Evolutionary conservation across 2,888 invertebrate species (phyloP).

Genomic region (Cosmia pyralina): DNA sequence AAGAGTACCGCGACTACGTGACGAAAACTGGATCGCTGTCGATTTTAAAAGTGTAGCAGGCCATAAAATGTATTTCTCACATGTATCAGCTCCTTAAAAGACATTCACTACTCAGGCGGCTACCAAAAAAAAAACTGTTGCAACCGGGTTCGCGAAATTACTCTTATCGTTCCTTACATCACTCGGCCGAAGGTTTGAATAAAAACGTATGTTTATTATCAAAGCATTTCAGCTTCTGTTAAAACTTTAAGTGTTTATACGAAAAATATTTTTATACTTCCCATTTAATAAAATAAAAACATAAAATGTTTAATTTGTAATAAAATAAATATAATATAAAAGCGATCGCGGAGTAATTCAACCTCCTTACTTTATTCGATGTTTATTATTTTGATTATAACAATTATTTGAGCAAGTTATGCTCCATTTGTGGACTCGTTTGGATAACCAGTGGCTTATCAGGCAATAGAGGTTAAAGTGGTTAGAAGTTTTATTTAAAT

Average conservation of each 20-base stretch:
- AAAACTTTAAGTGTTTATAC: constrained; percentile 60
- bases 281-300: constrained; percentile 67
- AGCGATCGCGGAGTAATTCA: constrained; percentile 44
- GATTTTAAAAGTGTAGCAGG: constrained; percentile 74
- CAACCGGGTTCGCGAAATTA: constrained; percentile 73
- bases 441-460: constrained; percentile 34
- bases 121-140: constrained; percentile 73
- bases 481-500: constrained; percentile 41
- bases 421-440: constrained; percentile 39
- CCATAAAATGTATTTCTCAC: constrained; percentile 75
- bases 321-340: constrained; percentile 63
- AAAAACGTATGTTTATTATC: constrained; percentile 75
- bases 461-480: constrained; percentile 29
- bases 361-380: constrained; percentile 44
- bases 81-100: constrained; percentile 76
- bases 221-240: constrained; percentile 66
- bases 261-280: constrained; percentile 51
- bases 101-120: constrained; percentile 68
- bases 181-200: constrained; percentile 67
- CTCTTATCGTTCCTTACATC: constrained; percentile 79
- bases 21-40: constrained; percentile 72
- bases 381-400: constrained; percentile 56
- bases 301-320: constrained; percentile 65
- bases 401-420: constrained; percentile 58
- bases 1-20: constrained; percentile 65